Conservation (phyloP, 1,140 invertebrate genomes). For the Dolichoris vasculosae region DNA sequence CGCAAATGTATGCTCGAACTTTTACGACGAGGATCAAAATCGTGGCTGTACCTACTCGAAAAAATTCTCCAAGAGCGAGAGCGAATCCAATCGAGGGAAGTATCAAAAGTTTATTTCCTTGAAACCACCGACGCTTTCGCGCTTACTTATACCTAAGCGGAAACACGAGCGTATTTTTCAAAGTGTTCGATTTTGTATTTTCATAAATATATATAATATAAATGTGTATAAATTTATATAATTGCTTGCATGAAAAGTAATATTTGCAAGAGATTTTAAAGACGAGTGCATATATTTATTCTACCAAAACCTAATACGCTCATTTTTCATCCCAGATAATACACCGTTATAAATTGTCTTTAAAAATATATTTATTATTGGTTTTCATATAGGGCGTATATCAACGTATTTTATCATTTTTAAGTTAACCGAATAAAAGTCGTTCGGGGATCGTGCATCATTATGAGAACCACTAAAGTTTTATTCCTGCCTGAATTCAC, state of each 20-base stretch:
- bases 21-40: neutral
- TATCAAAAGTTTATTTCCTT: neutral
- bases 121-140: neutral
- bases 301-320: neutral
- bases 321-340: neutral
- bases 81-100: neutral
- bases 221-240: neutral
- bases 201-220: too few species aligned
- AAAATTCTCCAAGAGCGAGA: neutral
- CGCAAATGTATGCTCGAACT: neutral
- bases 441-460: neutral
- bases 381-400: neutral
- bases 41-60: neutral
- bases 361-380: neutral
- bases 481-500: neutral
- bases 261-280: neutral
- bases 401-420: neutral
- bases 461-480: neutral
- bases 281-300: neutral
- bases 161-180: neutral
- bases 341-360: too few species aligned
- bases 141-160: neutral
- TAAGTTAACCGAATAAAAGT: neutral
- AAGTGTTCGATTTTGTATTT: neutral
- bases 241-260: neutral